Conservation (phyloP, 2,888 invertebrate species). For the Trichopoda pennipes region DNA sequence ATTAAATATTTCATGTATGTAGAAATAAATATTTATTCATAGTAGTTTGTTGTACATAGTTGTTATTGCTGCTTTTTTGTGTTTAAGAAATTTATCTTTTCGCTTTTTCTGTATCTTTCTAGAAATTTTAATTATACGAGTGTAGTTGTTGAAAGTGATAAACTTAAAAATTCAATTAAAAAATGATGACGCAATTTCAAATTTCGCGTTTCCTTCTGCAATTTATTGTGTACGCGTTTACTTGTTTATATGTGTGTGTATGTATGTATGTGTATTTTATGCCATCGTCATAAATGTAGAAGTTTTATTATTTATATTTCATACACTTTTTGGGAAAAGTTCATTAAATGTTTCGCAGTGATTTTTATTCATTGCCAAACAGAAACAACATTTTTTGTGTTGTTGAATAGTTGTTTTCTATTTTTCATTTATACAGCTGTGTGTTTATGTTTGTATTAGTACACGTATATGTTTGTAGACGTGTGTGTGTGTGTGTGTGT, state of each 20-base stretch:
- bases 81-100: neutral
- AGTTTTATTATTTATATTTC: conserved; percentile 49
- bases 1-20: conserved; percentile 28
- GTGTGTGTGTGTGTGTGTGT: conserved; percentile 14
- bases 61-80: conserved; percentile 5
- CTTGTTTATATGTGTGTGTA: neutral
- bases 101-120: conserved; percentile 1
- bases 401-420: conserved; percentile 10
- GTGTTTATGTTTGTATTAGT: neutral
- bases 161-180: conserved; percentile 69
- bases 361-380: conserved; percentile 65
- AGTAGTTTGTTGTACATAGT: conserved; percentile 44
- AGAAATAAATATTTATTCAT: conserved; percentile 45
- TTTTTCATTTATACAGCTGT: conserved; percentile 5
- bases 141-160: conserved; percentile 57
- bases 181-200: conserved; percentile 64
- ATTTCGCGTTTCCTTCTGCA: conserved; percentile 45
- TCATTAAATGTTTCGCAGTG: conserved; percentile 65
- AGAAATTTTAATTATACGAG: conserved; percentile 25
- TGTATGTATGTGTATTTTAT: neutral
- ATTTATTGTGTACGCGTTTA: neutral
- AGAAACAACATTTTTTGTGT: conserved; percentile 36
- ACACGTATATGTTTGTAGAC: neutral
- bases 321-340: conserved; percentile 52
- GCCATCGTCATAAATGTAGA: conserved; percentile 47